Base-by-base conservation (phyloP, 2,888 invertebrate species). In the Acrobasis repandana region DNA sequence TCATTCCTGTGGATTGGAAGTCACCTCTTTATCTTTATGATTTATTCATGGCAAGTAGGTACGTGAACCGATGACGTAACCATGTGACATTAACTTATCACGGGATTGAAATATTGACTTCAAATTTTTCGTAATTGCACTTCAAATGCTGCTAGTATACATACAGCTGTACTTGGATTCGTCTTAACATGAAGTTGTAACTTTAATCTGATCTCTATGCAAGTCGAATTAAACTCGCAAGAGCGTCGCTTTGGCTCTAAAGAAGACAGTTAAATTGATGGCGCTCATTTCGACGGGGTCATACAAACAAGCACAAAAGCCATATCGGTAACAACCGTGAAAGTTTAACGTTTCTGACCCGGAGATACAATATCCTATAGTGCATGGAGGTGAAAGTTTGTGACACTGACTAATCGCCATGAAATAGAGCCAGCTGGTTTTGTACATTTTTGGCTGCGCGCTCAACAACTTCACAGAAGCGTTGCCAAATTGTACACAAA, bases 381-480 rank as follows among this genome's bases (percentile, higher is more conserved):
- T 74, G 80, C 72, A 75, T 70, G 62, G 72, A 80, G 82, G 89
- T 85, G 89, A 89, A 89, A 89, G 89, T 87, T 84, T 79, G 79
- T 77, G 86, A 86, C 86, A 82, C 73, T 80, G 81, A 85, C 79
- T 83, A 84, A 88, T 86, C 77, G 82, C 75, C 72, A 73, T 77
- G 77, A 82, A 81, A 80, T 76, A 66, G 70, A 77, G 69, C 72
- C 71, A 65, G 66, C 66, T 61, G 63, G 69, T 74, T 81, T 77
- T 69, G 73, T 74, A 64, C 63, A 69, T 72, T 77, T 74, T 76
- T 68, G 69, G 72, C 67, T 64, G 63, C 60, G 60, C 15, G 54
- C 28, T 28, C 14, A 56, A 28, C 9, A 49, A 36, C 9, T 36
- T 49, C 11, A 20, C 33, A 49, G 11, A 48, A 16, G 48, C 34